phyloP scores from a whole-genome alignment of 92 coral and sea anemone genomes.

The Heliopora coerulea region DNA sequence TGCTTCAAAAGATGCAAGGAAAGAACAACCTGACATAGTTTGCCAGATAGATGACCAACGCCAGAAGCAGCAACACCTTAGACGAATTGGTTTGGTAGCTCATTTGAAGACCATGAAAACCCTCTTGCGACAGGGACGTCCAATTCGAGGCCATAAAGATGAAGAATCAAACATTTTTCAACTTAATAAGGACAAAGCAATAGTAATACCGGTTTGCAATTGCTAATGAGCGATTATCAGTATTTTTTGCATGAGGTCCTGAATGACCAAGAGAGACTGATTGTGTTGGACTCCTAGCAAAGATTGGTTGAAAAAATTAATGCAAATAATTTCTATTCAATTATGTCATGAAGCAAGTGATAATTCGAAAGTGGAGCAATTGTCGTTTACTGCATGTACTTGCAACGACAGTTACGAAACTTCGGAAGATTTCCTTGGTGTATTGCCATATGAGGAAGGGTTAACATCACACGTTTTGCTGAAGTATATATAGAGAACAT shows the following conservation, averaged over 20 bases:
- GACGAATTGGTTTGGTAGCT: slow-evolving; percentile 7
- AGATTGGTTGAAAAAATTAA: slow-evolving; percentile 22
- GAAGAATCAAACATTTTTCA: slow-evolving; percentile 35
- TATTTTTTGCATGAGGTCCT: slow-evolving; percentile 31
- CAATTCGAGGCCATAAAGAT: slow-evolving; percentile 28
- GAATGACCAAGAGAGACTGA: slow-evolving; percentile 24
- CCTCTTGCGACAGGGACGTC: slow-evolving; percentile 28
- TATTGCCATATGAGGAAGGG: slow-evolving; percentile 31
- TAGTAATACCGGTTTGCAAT: slow-evolving; percentile 23
- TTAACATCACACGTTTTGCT: slow-evolving; percentile 19
- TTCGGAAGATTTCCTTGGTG: slow-evolving; percentile 32
- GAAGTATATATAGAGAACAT: slow-evolving; percentile 23
- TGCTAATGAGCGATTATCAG: slow-evolving; percentile 22
- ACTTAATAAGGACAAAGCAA: slow-evolving; percentile 32
- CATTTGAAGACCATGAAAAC: slow-evolving; percentile 34
- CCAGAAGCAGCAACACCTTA: slow-evolving; percentile 16
- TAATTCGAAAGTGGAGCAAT: slow-evolving; percentile 35
- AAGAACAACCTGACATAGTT: slow-evolving; percentile 12
- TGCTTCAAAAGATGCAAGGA: slow-evolving; percentile 1
- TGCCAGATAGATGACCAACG: slow-evolving; percentile 22
- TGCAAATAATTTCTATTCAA: slow-evolving; percentile 26
- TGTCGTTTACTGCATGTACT: slow-evolving; percentile 31
- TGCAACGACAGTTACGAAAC: slow-evolving; percentile 18
- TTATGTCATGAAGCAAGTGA: slow-evolving; percentile 32
- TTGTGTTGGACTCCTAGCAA: slow-evolving; percentile 2